Conservation (phyloP, 37 sponge, comb jelly and placozoan genomes). For the Crambe crambe region DNA sequence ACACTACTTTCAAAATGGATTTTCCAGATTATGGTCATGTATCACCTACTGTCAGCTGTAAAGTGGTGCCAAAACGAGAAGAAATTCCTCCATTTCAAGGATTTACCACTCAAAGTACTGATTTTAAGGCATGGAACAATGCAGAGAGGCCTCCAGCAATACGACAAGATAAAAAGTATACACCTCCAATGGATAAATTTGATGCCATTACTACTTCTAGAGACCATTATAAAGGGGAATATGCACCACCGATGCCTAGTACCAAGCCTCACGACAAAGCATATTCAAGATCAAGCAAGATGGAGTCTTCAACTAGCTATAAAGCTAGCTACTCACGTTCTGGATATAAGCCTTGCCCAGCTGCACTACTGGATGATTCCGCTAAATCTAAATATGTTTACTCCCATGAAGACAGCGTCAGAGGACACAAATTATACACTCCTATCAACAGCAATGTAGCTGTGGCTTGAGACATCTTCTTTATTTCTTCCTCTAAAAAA, state of each 20-base stretch:
- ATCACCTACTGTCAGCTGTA: conserved; percentile 29
- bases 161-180: conserved; percentile 35
- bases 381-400: background rate
- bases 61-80: conserved; percentile 20
- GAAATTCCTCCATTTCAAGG: conserved; percentile 26
- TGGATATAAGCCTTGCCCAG: conserved; percentile 40
- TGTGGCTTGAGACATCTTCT: no score
- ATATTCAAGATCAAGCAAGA: background rate
- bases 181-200: conserved; percentile 65
- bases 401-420: conserved; percentile 42
- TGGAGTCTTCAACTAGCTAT: conserved; percentile 47
- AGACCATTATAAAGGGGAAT: conserved; percentile 51
- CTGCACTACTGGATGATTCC: background rate
- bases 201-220: conserved; percentile 54
- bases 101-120: conserved; percentile 37
- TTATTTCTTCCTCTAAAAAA: no score
- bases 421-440: conserved; percentile 58
- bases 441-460: background rate
- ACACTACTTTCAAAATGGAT: conserved; percentile 38
- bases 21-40: conserved; percentile 46
- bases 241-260: conserved; percentile 33
- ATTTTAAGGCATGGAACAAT: conserved; percentile 59
- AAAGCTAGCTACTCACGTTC: conserved; percentile 34
- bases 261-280: conserved; percentile 38
- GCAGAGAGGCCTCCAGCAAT: conserved; percentile 24